These are phyloP conservation scores for Elymnias hypermnestra DNA, from an alignment of 1,140 invertebrate genomes.

Conservation along the genomic window DNA sequence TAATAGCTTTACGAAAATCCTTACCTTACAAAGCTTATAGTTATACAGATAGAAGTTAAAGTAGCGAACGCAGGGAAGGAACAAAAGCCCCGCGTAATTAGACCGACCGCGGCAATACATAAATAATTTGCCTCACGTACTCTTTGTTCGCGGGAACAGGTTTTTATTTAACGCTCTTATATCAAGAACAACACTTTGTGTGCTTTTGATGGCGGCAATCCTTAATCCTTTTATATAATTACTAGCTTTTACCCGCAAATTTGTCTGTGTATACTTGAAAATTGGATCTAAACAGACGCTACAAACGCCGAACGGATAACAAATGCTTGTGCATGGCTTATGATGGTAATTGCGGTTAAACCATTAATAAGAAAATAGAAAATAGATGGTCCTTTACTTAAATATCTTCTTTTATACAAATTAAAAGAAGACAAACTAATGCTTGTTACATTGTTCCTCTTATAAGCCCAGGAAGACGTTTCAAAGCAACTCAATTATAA, in stretches of 20 bases:
- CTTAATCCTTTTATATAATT: slow-evolving; percentile 50
- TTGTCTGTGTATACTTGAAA: too few relatives aligned
- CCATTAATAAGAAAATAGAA: too few relatives aligned
- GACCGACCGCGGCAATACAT: slow-evolving; percentile 70
- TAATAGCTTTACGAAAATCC: slow-evolving; percentile 29
- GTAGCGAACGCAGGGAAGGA: slow-evolving; percentile 41
- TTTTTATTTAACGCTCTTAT: slow-evolving; percentile 71
- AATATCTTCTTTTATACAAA: too few relatives aligned
- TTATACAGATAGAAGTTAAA: slow-evolving; percentile 31
- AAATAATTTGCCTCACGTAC: slow-evolving; percentile 73
- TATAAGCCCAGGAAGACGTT: neutral
- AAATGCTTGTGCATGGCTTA: too few relatives aligned
- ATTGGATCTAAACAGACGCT: too few relatives aligned
- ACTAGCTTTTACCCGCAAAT: too few relatives aligned
- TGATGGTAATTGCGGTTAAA: too few relatives aligned
- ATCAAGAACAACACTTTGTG: slow-evolving; percentile 64
- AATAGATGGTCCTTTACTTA: too few relatives aligned
- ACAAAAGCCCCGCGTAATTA: slow-evolving; percentile 72
- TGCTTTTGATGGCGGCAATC: slow-evolving; percentile 53
- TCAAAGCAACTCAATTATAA: neutral
- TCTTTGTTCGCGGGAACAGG: slow-evolving; percentile 62
- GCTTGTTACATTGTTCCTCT: neutral
- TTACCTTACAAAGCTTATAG: slow-evolving; percentile 45
- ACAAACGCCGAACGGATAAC: too few relatives aligned
- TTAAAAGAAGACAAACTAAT: neutral